Conservation (phyloP, 2,888 invertebrate species). For the Parasteatoda lunata region DNA sequence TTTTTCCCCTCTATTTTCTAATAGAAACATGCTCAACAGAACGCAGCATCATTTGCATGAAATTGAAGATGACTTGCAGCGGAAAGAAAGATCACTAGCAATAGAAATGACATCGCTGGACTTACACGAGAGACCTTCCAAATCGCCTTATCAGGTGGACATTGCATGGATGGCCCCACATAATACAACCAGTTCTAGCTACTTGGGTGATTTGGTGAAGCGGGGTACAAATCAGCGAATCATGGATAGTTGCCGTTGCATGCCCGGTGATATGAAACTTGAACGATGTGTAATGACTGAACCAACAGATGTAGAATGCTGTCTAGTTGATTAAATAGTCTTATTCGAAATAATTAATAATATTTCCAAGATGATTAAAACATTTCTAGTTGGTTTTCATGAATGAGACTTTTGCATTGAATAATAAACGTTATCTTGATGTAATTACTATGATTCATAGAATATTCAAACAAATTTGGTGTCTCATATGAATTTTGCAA, state of each 20-base stretch:
- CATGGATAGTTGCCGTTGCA: slow-evolving; percentile 17
- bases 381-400: no score
- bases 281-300: neutral
- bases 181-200: slow-evolving; percentile 26
- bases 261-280: neutral
- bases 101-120: slow-evolving; percentile 56
- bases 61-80: slow-evolving; percentile 56
- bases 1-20: no score
- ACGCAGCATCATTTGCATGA: slow-evolving; percentile 59
- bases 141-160: slow-evolving; percentile 52
- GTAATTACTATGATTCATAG: no score
- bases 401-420: no score
- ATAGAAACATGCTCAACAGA: slow-evolving; percentile 55
- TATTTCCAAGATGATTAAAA: no score
- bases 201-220: slow-evolving; percentile 15
- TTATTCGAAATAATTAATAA: no score
- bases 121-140: slow-evolving; percentile 37
- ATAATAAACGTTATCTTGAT: no score
- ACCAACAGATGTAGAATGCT: slow-evolving; percentile 5
- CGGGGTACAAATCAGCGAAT: slow-evolving; percentile 28
- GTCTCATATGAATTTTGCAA: no score
- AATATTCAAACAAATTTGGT: no score
- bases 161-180: slow-evolving; percentile 57
- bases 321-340: slow-evolving; percentile 17
- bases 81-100: slow-evolving; percentile 54